A percentile compares a stretch with the other conserved stretches of the same genome.
phyloP scores from a whole-genome alignment of 2,888 invertebrate species.

The Philhelius pedissequus region DNA sequence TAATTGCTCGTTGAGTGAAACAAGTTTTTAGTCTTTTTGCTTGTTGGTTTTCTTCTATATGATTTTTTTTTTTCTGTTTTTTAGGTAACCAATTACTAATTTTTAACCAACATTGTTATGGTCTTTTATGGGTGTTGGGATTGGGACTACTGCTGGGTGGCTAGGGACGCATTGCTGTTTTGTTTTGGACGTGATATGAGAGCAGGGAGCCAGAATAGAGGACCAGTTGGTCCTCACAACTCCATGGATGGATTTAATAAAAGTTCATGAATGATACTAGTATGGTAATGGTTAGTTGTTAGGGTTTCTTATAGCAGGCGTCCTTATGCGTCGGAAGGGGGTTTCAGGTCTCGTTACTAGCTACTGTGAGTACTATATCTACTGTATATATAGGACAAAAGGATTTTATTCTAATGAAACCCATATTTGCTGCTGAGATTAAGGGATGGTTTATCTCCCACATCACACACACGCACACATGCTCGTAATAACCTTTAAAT shows the following conservation, averaged over 20 bases:
- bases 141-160: background rate
- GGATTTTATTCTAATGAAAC: slow-evolving; percentile 57
- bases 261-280: slow-evolving; percentile 65
- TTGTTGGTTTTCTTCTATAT: slow-evolving; percentile 42
- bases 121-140: slow-evolving; percentile 52
- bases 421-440: slow-evolving; percentile 50
- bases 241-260: slow-evolving; percentile 60
- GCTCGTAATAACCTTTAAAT: slow-evolving; percentile 23
- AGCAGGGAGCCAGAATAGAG: background rate
- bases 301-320: background rate
- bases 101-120: slow-evolving; percentile 65
- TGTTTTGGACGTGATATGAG: slow-evolving; percentile 14
- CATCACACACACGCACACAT: background rate
- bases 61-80: slow-evolving; percentile 26
- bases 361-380: slow-evolving; percentile 22
- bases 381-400: slow-evolving; percentile 30
- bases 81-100: slow-evolving; percentile 68
- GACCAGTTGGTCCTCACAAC: slow-evolving; percentile 18
- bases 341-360: background rate
- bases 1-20: slow-evolving; percentile 71
- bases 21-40: slow-evolving; percentile 68
- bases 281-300: slow-evolving; percentile 11
- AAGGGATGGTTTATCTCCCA: slow-evolving; percentile 24
- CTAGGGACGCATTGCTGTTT: slow-evolving; percentile 24
- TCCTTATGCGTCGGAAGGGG: background rate